Base-by-base conservation (phyloP, 2,113 vertebrate species). In the Ctenomys sociabilis region DNA sequence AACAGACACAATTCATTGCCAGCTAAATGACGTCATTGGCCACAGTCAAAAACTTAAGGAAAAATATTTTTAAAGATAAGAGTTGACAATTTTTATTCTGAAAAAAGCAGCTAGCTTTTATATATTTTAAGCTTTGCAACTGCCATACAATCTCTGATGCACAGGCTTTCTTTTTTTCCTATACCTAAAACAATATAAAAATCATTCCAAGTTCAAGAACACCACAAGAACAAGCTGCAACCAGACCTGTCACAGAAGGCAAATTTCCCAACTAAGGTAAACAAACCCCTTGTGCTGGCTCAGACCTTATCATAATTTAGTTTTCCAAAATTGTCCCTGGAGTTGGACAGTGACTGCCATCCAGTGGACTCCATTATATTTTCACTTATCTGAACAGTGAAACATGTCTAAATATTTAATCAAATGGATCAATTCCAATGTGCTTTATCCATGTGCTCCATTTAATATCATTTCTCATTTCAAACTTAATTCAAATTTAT, bases 311-410 rank as follows among this genome's bases (percentile, higher is more conserved):
- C 54, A 73, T 21, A 49, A 3, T 57, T 86, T 86, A 13, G n/a
- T 88, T 8, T 85, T 89, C 59, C 52, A 96, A n/a, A 84, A 28
- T 22, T 88, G n/a, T 77, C 43, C 73, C 66, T 86, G 73, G 66
- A 86, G 57, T 52, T 95, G 57, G 80, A 91, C 59, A 8, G 63
- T 90, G 88, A 61, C 88, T 96, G 91, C 97, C 95, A 97, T 88
- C 96, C 88, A 95, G 96, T 96, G 96, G 95, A 96, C 91, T 96
- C n/a, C 24, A 82, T 85, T 26, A 86, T 73, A 45, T 95, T 97
- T 96, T 93, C 84, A 91, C n/a, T 96, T 90, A 81, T 57, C 66
- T 86, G 68, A 95, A 94, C 45, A 78, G 49, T 30, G 30, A 93
- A 88, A 30, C 17, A 94, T 45, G 12, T 7, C 43, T 52, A 88